Percentiles rank a stretch among this genome's conserved stretches.
phyloP scores from a whole-genome alignment of 2,888 invertebrate species.

The Lepidonotus clava region DNA sequence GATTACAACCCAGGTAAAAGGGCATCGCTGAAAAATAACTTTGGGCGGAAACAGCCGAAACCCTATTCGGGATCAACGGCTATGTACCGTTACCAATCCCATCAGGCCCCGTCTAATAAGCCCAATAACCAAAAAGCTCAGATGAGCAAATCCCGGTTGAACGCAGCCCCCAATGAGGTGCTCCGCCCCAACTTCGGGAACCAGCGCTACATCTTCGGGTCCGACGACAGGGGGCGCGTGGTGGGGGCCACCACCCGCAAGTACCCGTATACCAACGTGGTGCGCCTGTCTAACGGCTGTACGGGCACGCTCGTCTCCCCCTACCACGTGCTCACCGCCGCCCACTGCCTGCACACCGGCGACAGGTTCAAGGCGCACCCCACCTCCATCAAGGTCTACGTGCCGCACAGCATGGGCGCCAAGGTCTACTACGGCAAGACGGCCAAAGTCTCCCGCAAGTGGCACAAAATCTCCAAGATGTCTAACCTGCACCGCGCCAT shows the following conservation, averaged over 20 bases:
- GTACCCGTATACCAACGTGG: constrained; percentile 74
- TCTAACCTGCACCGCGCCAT: constrained; percentile 66
- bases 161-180: not conserved
- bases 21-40: no score
- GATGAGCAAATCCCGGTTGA: no score
- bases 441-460: constrained; percentile 68
- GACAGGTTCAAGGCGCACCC: constrained; percentile 68
- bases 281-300: constrained; percentile 74
- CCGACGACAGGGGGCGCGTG: constrained; percentile 67
- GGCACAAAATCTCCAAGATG: constrained; percentile 51
- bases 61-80: no score
- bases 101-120: no score
- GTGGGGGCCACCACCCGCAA: constrained; percentile 66
- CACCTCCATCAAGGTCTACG: constrained; percentile 71
- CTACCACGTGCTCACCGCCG: constrained; percentile 75
- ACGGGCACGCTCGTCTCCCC: constrained; percentile 75
- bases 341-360: constrained; percentile 77
- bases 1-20: no score
- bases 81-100: no score
- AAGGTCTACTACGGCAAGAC: constrained; percentile 69
- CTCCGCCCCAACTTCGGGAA: not conserved
- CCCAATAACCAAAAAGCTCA: no score
- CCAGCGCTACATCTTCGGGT: constrained; percentile 64
- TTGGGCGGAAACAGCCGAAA: no score
- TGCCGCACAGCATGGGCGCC: constrained; percentile 71